These are phyloP conservation scores for Gymnothorax javanicus DNA, from an alignment of 2,797 vertebrate genomes.

Conservation along the genomic window DNA sequence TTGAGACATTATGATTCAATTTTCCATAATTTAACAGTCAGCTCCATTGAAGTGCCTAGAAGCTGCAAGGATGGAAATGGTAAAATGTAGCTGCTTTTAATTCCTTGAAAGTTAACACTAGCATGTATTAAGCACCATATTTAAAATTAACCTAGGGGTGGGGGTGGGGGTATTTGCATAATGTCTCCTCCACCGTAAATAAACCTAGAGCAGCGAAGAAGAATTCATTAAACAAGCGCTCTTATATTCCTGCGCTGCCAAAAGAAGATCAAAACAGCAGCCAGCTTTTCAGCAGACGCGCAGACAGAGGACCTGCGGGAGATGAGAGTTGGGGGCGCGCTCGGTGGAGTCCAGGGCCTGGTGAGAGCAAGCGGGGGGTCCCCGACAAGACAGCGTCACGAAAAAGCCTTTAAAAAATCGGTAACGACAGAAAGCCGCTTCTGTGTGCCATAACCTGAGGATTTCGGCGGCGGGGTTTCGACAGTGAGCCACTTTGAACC, in stretches of 20 bases:
- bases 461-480: slow-evolving; percentile 45
- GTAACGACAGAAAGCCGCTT: slow-evolving; percentile 31
- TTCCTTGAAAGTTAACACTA: slow-evolving; percentile 16
- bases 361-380: not conserved
- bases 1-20: not conserved
- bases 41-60: not conserved
- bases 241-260: not conserved
- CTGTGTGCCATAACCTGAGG: slow-evolving; percentile 46
- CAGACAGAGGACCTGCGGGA: not conserved
- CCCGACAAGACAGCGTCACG: not conserved
- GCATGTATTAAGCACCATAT: slow-evolving; percentile 9
- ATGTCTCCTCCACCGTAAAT: not conserved
- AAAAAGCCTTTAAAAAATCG: slow-evolving; percentile 22
- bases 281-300: not conserved
- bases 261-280: not conserved
- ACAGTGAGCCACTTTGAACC: slow-evolving; percentile 46
- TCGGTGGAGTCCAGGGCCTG: not conserved
- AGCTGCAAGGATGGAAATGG: not conserved
- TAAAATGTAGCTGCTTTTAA: not conserved
- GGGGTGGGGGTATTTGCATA: not conserved
- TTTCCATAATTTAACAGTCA: not conserved
- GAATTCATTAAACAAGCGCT: not conserved
- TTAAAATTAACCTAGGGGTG: slow-evolving; percentile 4
- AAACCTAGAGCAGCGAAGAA: not conserved
- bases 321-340: not conserved